These are phyloP conservation scores for Chelonoidis abingdonii DNA, from an alignment of 2,113 vertebrate genomes.

Conservation along the genomic window DNA sequence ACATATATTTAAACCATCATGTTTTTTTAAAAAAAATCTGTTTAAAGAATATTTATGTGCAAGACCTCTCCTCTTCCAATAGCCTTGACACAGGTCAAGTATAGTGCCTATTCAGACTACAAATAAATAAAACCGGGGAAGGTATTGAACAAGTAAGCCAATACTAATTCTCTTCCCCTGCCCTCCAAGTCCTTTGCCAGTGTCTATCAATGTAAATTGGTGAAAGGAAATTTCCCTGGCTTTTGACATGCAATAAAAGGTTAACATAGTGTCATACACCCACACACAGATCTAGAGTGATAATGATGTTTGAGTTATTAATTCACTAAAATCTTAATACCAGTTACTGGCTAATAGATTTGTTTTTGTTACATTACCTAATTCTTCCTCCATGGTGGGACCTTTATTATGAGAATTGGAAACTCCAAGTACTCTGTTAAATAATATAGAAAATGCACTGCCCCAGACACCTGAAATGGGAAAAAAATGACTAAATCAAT, in stretches of 20 bases:
- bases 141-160: background rate
- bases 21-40: background rate
- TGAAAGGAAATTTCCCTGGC: background rate
- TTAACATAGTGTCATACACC: background rate
- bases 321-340: background rate
- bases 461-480: slow-evolving; percentile 93
- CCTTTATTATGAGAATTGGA: slow-evolving; percentile 83
- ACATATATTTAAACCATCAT: background rate
- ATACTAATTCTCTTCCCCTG: background rate
- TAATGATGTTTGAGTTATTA: background rate
- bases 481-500: background rate
- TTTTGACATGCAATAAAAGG: background rate
- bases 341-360: background rate
- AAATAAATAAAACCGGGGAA: background rate
- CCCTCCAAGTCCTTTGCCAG: background rate
- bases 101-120: background rate
- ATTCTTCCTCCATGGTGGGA: slow-evolving; percentile 96
- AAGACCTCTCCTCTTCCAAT: background rate
- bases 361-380: slow-evolving; percentile 83
- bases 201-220: background rate
- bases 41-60: background rate
- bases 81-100: background rate
- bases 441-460: slow-evolving; percentile 97
- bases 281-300: background rate
- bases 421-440: slow-evolving; percentile 96